phyloP scores from a whole-genome alignment of 2,888 invertebrate species.

The Panopea generosa region DNA sequence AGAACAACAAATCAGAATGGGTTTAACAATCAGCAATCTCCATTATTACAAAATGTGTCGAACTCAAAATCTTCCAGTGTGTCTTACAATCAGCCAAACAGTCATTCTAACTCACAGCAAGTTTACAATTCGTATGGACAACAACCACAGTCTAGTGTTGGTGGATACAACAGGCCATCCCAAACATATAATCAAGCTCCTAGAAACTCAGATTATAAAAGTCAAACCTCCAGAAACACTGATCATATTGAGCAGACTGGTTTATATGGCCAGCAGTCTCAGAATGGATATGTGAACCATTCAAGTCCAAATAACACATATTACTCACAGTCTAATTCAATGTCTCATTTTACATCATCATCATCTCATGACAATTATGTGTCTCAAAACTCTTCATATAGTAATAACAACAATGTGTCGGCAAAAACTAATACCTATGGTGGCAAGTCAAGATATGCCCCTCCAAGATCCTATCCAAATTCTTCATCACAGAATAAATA shows the following conservation, averaged over 20 bases:
- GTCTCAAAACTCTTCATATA: conserved; percentile 1
- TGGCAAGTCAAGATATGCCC: neutral
- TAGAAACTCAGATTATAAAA: neutral
- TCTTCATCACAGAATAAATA: conserved; percentile 5
- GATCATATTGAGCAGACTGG: neutral
- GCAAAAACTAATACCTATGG: neutral
- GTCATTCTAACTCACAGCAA: neutral
- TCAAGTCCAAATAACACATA: conserved; percentile 33
- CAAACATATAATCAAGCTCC: conserved; percentile 6
- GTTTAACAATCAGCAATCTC: conserved; percentile 22
- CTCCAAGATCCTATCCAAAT: neutral
- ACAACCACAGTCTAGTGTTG: too few species aligned
- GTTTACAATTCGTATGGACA: too few species aligned
- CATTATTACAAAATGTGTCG: conserved; percentile 12
- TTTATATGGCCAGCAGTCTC: neutral
- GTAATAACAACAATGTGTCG: neutral
- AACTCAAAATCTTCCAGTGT: conserved; percentile 3
- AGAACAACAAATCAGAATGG: conserved; percentile 17
- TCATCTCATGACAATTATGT: conserved; percentile 12
- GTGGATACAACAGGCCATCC: neutral
- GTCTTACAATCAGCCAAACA: neutral
- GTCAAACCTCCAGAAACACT: too few species aligned
- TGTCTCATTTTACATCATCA: conserved; percentile 2
- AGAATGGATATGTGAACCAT: conserved; percentile 24
- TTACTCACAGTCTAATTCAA: conserved; percentile 33